Evolutionary conservation across 1,140 invertebrate genomes (phyloP).

Genomic region (Cotesia glomerata): DNA sequence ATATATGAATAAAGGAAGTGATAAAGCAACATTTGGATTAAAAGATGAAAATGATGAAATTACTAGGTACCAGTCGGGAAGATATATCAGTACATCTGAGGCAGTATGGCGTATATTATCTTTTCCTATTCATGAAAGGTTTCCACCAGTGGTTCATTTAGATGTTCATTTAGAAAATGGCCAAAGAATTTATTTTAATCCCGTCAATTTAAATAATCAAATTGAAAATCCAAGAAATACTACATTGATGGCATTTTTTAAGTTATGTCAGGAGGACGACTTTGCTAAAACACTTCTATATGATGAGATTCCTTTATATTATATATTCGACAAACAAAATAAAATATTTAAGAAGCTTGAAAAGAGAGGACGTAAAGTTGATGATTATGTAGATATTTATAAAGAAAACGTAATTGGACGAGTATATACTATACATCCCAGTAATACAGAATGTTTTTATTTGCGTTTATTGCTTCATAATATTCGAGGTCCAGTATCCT

Average conservation of each 20-base stretch:
- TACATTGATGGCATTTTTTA: no score
- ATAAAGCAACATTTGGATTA: conserved; percentile 41
- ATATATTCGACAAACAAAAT: conserved; percentile 15
- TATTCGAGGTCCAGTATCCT: conserved; percentile 54
- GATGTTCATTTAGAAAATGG: no score
- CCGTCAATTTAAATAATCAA: no score
- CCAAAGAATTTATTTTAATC: no score
- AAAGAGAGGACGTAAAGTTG: conserved; percentile 38
- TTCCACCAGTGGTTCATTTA: conserved; percentile 56
- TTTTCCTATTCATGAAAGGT: conserved; percentile 56
- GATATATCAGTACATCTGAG: conserved; percentile 50
- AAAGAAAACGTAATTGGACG: conserved; percentile 44
- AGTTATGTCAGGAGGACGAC: no score
- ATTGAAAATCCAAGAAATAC: no score
- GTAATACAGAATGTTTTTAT: conserved; percentile 53
- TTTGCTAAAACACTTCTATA: conserved; percentile 47
- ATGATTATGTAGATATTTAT: conserved; percentile 36
- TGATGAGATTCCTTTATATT: conserved; percentile 9
- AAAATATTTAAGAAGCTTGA: conserved; percentile 26
- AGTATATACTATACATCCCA: conserved; percentile 55
- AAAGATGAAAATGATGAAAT: conserved; percentile 41
- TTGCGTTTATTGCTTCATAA: conserved; percentile 55
- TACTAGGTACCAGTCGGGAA: conserved; percentile 45
- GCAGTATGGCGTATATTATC: conserved; percentile 58
- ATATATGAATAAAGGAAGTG: conserved; percentile 47